Evolutionary conservation across 2,888 invertebrate species (phyloP).

Genomic region (Rhogogaster chlorosoma): DNA sequence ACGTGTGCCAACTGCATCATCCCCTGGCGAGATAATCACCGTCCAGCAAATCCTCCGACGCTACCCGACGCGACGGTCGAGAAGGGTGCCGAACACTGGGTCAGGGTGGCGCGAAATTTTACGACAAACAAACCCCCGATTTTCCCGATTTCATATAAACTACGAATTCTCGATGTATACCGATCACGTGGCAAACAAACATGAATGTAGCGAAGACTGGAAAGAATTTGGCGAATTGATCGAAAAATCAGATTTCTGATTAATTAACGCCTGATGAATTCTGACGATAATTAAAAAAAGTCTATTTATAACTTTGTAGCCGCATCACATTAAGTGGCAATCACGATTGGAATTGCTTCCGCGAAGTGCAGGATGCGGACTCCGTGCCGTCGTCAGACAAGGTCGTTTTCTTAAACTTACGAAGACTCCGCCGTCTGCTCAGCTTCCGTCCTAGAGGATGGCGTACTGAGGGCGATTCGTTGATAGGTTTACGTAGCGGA

Average conservation of each 20-base stretch:
- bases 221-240: neutral
- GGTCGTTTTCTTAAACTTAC: slow-evolving; percentile 25
- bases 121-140: neutral
- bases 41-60: slow-evolving; percentile 42
- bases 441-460: slow-evolving; percentile 65
- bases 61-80: neutral
- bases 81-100: neutral
- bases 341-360: slow-evolving; percentile 36
- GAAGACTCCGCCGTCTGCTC: slow-evolving; percentile 66
- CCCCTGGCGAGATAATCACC: slow-evolving; percentile 48
- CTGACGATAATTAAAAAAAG: neutral
- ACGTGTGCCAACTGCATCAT: slow-evolving; percentile 28
- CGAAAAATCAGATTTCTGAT: neutral
- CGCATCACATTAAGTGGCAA: neutral
- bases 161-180: slow-evolving; percentile 1
- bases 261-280: neutral
- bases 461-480: neutral
- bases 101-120: slow-evolving; percentile 1
- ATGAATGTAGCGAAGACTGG: neutral
- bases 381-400: slow-evolving; percentile 38
- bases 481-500: slow-evolving; percentile 10
- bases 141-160: slow-evolving; percentile 13
- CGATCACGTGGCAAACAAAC: slow-evolving; percentile 1
- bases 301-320: slow-evolving; percentile 8
- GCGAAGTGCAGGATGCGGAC: slow-evolving; percentile 46